Percentiles rank a stretch among this genome's conserved stretches.
Conservation (phyloP, 37 sponge, comb jelly and placozoan species). For the Ephydatia muelleri region DNA sequence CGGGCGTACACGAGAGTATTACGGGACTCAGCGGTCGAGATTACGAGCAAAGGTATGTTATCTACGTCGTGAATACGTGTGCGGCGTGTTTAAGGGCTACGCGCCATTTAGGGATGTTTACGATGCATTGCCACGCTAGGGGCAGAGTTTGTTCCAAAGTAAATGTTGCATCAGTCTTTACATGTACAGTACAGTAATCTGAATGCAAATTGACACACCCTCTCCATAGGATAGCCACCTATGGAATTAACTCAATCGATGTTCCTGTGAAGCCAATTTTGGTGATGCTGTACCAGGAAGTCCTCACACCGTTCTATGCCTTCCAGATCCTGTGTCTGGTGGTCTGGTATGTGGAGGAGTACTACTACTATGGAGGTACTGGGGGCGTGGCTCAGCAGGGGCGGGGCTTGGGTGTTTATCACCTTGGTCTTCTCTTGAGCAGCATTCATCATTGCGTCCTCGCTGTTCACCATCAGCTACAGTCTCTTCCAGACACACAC, state of each 20-base stretch:
- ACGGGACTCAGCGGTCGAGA: constrained; percentile 18
- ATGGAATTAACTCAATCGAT: constrained; percentile 57
- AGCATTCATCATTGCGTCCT: constrained; percentile 51
- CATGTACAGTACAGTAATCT: no score
- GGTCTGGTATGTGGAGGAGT: constrained; percentile 66
- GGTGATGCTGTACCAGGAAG: constrained; percentile 62
- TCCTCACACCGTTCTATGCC: constrained; percentile 78
- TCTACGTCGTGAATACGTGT: no score
- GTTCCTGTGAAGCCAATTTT: constrained; percentile 70
- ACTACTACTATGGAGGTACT: constrained; percentile 72
- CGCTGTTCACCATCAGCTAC: constrained; percentile 46
- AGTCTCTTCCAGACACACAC: constrained; percentile 58
- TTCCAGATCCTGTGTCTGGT: constrained; percentile 58
- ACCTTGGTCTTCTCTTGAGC: constrained; percentile 17
- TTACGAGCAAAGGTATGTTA: constrained; percentile 19
- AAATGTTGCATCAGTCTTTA: no score
- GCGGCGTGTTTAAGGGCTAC: no score
- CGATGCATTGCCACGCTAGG: no score
- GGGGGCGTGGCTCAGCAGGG: no score
- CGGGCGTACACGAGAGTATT: constrained; percentile 25
- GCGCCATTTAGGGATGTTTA: no score
- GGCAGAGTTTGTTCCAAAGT: no score
- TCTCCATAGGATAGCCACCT: neutral
- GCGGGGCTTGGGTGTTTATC: neutral
- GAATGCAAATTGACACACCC: no score